phyloP scores from a whole-genome alignment of 2,888 invertebrate genomes.

The Rhamnusium bicolor region DNA sequence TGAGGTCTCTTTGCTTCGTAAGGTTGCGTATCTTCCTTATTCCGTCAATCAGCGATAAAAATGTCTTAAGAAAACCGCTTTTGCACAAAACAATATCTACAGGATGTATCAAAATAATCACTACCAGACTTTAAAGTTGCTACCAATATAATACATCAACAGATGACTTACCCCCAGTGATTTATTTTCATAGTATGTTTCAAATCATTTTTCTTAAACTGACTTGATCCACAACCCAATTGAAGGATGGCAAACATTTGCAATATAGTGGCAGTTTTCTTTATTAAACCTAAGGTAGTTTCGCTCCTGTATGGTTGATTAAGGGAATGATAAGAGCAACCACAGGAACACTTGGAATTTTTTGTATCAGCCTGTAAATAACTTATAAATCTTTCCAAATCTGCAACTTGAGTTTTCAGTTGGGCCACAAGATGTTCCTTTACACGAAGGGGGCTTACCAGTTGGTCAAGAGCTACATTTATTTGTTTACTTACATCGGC shows the following conservation, averaged over 20 bases:
- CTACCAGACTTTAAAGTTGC: too few species aligned
- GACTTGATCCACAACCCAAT: conserved; percentile 85
- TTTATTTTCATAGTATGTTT: conserved; percentile 89
- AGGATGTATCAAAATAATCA: too few species aligned
- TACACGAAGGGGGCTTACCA: conserved; percentile 94
- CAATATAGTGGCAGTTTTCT: conserved; percentile 89
- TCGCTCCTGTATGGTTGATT: conserved; percentile 68
- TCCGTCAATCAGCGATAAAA: too few species aligned
- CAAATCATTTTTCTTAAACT: conserved; percentile 84
- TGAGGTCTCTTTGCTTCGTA: too few species aligned
- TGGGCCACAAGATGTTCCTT: conserved; percentile 97
- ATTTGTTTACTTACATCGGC: conserved; percentile 92
- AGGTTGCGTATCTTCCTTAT: too few species aligned
- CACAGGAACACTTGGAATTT: conserved; percentile 69
- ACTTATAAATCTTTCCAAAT: conserved; percentile 96
- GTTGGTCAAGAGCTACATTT: conserved; percentile 90
- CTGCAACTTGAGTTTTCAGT: conserved; percentile 96
- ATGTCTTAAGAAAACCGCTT: too few species aligned
- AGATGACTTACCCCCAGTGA: conserved; percentile 91
- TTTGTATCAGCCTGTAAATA: conserved; percentile 89
- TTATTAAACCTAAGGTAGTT: conserved; percentile 84
- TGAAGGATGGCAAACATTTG: conserved; percentile 95
- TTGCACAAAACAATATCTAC: too few species aligned
- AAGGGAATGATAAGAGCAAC: conserved; percentile 70
- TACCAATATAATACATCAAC: too few species aligned